phyloP scores from a whole-genome alignment of 2,797 vertebrate species.

The Pseudochirops cupreus region DNA sequence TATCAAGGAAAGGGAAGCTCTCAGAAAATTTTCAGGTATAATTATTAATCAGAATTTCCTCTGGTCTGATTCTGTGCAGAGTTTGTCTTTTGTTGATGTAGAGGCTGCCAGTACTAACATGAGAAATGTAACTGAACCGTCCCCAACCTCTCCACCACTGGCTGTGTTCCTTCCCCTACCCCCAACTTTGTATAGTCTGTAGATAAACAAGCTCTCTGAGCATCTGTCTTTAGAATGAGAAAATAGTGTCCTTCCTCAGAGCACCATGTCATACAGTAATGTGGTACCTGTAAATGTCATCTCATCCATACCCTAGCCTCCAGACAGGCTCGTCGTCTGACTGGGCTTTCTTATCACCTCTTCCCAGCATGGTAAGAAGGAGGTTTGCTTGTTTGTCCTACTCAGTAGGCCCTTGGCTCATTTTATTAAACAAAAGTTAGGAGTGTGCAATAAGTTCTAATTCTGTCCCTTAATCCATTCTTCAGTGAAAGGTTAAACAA shows the following conservation, averaged over 20 bases:
- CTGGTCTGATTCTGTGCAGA: slow-evolving; percentile 16
- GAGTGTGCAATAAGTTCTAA: neutral
- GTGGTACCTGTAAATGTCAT: neutral
- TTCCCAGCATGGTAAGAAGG: neutral
- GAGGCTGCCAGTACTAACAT: neutral
- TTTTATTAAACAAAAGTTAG: neutral
- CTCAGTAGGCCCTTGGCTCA: neutral
- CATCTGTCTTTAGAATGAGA: neutral
- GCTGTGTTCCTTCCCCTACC: neutral
- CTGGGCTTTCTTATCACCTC: neutral
- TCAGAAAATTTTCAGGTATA: neutral
- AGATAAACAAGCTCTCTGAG: neutral
- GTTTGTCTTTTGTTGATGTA: slow-evolving; percentile 15
- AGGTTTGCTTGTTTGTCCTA: neutral
- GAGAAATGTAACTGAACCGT: neutral
- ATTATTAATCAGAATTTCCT: slow-evolving; percentile 55
- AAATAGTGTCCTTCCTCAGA: neutral
- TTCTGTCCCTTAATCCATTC: neutral
- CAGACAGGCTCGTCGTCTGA: neutral
- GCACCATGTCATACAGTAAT: neutral
- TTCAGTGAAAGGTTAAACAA: neutral
- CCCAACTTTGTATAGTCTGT: neutral
- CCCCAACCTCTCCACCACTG: neutral
- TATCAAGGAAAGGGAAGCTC: slow-evolving; percentile 14
- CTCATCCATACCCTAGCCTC: neutral